Evolutionary conservation across 1,140 invertebrate species (phyloP).

Genomic region (Hesperophylax magnus): DNA sequence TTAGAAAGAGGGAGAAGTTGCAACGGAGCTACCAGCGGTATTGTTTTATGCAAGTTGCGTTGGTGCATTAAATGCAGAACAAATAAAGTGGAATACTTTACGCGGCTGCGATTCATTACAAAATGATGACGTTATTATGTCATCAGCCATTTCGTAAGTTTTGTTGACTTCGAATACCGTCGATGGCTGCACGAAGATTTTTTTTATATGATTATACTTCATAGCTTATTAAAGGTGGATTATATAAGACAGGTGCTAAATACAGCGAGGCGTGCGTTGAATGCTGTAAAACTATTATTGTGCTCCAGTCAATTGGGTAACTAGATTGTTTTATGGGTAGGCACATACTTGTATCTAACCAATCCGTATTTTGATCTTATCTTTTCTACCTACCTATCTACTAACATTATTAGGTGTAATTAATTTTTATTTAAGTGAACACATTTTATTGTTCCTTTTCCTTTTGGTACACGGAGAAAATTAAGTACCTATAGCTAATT

Average conservation of each 20-base stretch:
- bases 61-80: constrained; percentile 21
- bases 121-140: constrained; percentile 33
- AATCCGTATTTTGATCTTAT: background rate
- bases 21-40: background rate
- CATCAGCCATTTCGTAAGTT: constrained; percentile 33
- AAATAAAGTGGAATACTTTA: constrained; percentile 22
- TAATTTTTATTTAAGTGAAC: no score
- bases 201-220: background rate
- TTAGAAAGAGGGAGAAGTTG: no score
- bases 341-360: background rate
- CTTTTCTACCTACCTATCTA: background rate
- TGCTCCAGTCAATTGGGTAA: background rate
- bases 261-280: background rate
- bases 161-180: constrained; percentile 22
- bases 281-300: background rate
- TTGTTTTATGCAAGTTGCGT: background rate
- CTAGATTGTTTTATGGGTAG: background rate
- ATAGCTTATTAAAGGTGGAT: background rate
- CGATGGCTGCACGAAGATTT: constrained; percentile 1
- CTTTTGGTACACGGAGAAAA: no score
- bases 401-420: no score
- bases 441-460: no score
- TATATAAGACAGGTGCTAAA: constrained; percentile 21
- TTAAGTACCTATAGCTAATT: no score
- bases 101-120: constrained; percentile 26